Conservation (phyloP, 2,797 vertebrate species). For the Enteromius unitaeniatus region DNA sequence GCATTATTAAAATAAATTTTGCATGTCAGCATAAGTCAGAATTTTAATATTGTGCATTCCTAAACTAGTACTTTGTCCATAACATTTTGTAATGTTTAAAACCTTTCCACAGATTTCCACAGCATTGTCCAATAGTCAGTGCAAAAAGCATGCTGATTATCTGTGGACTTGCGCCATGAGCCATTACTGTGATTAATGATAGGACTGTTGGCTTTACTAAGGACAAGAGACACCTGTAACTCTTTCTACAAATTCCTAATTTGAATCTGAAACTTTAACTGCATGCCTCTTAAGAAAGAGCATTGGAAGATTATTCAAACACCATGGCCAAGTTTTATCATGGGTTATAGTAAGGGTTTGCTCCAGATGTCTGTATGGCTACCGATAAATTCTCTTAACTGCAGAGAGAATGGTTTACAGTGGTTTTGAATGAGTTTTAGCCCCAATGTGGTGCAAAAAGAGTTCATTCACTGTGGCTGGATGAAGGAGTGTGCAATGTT, state of each 20-base stretch:
- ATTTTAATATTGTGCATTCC: background rate
- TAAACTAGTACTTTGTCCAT: background rate
- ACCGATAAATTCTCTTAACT: conserved; percentile 22
- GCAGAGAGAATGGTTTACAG: conserved; percentile 18
- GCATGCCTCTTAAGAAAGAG: background rate
- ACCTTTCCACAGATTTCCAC: background rate
- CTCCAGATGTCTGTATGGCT: conserved; percentile 30
- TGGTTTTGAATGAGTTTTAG: conserved; percentile 34
- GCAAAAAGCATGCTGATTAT: conserved; percentile 2
- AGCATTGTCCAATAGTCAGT: background rate
- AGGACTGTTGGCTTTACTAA: background rate
- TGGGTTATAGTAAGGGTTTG: conserved; percentile 34
- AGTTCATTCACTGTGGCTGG: conserved; percentile 45
- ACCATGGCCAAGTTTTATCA: conserved; percentile 1
- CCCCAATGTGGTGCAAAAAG: conserved; percentile 30
- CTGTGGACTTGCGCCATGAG: background rate
- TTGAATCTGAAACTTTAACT: background rate
- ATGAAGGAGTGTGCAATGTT: conserved; percentile 65
- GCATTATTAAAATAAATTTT: background rate
- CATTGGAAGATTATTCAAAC: background rate
- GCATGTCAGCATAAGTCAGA: background rate
- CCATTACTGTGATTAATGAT: background rate
- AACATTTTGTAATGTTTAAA: background rate
- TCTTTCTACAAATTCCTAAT: background rate
- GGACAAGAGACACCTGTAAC: background rate